Percentiles rank a stretch among this genome's conserved stretches.
Conservation (phyloP, 2,113 vertebrate genomes). For the Hepsetus odoe region DNA sequence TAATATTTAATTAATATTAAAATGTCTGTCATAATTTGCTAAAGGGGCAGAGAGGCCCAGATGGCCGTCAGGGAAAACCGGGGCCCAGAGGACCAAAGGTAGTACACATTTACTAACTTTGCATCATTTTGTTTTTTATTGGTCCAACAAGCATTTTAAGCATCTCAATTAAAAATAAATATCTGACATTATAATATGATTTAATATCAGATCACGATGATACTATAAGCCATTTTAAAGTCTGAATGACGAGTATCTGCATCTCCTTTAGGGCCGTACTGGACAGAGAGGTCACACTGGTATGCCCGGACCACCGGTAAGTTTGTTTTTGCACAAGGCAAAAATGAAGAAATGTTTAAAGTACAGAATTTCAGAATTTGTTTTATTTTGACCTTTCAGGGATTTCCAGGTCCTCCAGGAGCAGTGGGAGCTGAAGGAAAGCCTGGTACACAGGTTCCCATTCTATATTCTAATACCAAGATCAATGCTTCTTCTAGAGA, state of each 20-base stretch:
- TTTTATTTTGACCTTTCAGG: slow-evolving; percentile 69
- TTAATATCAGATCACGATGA: too few relatives aligned
- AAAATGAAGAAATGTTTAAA: neutral
- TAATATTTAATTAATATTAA: neutral
- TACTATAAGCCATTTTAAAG: too few relatives aligned
- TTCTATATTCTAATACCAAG: slow-evolving; percentile 77
- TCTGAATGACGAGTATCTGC: neutral
- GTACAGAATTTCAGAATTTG: slow-evolving; percentile 9
- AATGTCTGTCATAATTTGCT: slow-evolving; percentile 41
- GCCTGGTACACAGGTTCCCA: slow-evolving; percentile 86
- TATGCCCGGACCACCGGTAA: slow-evolving; percentile 79
- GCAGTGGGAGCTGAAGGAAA: slow-evolving; percentile 80
- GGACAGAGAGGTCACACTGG: slow-evolving; percentile 82
- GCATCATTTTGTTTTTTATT: neutral
- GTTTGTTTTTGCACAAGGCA: neutral
- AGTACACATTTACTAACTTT: slow-evolving; percentile 25
- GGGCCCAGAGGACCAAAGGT: slow-evolving; percentile 82
- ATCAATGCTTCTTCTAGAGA: slow-evolving; percentile 39
- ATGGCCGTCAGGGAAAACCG: slow-evolving; percentile 74
- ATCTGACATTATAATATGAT: too few relatives aligned
- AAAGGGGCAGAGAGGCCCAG: slow-evolving; percentile 81
- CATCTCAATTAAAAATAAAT: too few relatives aligned
- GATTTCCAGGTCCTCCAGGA: slow-evolving; percentile 77
- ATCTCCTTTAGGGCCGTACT: slow-evolving; percentile 74
- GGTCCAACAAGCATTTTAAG: too few relatives aligned